These are phyloP conservation scores for Drosophila kanekoi DNA, from an alignment of 2,888 invertebrate genomes.

Conservation along the genomic window DNA sequence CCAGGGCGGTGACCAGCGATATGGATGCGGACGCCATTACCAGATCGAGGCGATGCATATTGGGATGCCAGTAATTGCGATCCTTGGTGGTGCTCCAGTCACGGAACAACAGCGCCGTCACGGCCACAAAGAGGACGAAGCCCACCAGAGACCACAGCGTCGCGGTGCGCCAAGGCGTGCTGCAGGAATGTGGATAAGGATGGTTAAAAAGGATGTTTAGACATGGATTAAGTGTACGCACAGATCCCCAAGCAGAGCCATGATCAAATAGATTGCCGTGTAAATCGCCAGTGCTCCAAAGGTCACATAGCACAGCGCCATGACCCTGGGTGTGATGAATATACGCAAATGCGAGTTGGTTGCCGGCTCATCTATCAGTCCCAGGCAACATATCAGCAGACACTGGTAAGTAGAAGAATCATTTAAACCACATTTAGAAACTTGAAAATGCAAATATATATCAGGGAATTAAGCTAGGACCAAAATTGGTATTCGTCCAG, in stretches of 20 bases:
- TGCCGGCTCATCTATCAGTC: slow-evolving; percentile 85
- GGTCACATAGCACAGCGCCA: slow-evolving; percentile 84
- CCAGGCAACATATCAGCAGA: slow-evolving; percentile 83
- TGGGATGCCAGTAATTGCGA: slow-evolving; percentile 85
- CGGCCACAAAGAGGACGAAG: slow-evolving; percentile 81
- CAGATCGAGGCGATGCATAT: slow-evolving; percentile 84
- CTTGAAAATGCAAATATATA: too few relatives aligned
- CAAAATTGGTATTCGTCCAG: too few relatives aligned
- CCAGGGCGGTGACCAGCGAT: slow-evolving; percentile 77
- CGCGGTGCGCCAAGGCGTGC: slow-evolving; percentile 84
- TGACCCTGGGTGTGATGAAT: slow-evolving; percentile 83
- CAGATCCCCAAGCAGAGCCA: slow-evolving; percentile 83
- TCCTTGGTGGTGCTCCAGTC: slow-evolving; percentile 85
- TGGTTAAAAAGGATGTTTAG: not conserved
- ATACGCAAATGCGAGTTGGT: slow-evolving; percentile 82
- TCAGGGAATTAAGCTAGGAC: too few relatives aligned
- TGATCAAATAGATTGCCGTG: slow-evolving; percentile 83
- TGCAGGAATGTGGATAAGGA: slow-evolving; percentile 24
- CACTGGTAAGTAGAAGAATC: slow-evolving; percentile 59
- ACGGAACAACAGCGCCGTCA: slow-evolving; percentile 81
- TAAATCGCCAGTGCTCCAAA: slow-evolving; percentile 84
- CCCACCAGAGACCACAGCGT: slow-evolving; percentile 83
- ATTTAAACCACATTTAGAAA: not conserved
- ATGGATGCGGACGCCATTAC: slow-evolving; percentile 83
- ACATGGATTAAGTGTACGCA: slow-evolving; percentile 54